Base-by-base conservation (phyloP, 2,113 vertebrate genomes). In the Toxotes chatareus region DNA sequence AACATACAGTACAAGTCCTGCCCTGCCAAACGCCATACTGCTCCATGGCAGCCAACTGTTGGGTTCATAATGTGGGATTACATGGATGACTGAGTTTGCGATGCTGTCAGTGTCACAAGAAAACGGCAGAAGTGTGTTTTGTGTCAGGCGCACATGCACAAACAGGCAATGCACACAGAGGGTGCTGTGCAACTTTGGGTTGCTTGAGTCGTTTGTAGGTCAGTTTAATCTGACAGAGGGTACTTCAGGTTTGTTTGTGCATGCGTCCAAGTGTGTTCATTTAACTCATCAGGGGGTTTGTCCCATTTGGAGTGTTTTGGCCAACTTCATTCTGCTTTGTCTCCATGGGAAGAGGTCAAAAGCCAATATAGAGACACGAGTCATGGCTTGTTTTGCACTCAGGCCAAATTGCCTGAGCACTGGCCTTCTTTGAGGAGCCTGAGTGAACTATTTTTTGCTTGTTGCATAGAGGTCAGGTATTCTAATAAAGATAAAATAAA, bases 301-400 rank as follows among this genome's bases (percentile, higher is more conserved):
- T 84, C 90, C 84, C 75, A 80, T 82, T 90, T 82, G 60, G 53
- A 86, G 57, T 84, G 87, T 90, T 90, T 88, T 89, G 83, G 49
- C 70, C 75, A 80, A 61, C 77, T 84, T 83, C 49, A 42, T 73
- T 82, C 64, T 70, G 82, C 83, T 90, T 72, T 74, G 79, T 88
- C 85, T 87, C 87, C 62, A 61, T 62, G 80, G 86, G 84, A 81
- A 67, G 84, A 77, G 84, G 86, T 85, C 86, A 87, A 49, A 89
- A 73, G 88, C 32, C 76, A 83, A 66, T 73, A 53, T 32, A 75
- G 78, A 86, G 79, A 86, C 88, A 88, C 71, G 73, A 89, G 84
- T 73, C 86, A 38, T 75, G 34, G 79, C 47, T 87, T 88, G 84
- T 90, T 88, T 89, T 85, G 51, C 62, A 73, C 63, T 61, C 10